Evolutionary conservation across 2,113 vertebrate species (phyloP), one percentile per base, ranked within the genome.

Genomic region (Antigone vipio): DNA sequence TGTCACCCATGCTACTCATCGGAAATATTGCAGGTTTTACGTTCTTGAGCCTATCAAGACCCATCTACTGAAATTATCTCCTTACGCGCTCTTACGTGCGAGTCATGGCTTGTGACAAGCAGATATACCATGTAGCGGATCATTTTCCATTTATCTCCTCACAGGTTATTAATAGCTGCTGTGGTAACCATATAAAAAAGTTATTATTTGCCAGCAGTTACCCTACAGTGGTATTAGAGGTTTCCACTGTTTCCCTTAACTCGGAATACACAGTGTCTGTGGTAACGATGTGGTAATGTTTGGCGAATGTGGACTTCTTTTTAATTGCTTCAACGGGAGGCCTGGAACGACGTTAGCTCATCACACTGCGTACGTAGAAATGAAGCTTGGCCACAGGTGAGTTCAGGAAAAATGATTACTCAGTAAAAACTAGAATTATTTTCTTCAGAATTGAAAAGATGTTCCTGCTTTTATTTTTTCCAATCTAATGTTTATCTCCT

Each of bases 261-360:
- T 92, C 69, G 68, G 80, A 94, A 91, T 93, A 96, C 77, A 89
- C 81, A 89, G 88, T 97, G 76, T 97, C 94, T 97, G 87, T 97
- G 95, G 94, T 95, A 97, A 95, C 89, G 1, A 78, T 96, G 92
- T 94, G 89, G 86, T 97, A 95, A 97, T 95, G 90, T 73, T 88
- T 97, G 95, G 95, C 88, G 0, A 90, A 85, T 14, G 73, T 59
- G 77, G 64, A 67, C 56, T 40, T 35, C 12, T 42, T 42, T 77
- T 94, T 91, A 95, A 87, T 95, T 96, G 81, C 94, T 95, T 89
- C 91, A 67, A 26, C 69, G 87, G 91, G 53, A 95, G 92, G 91
- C 69, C 73, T 95, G 80, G 76, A 93, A 91, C 0, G 0, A 80
- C 64, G 49, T 91, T 94, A 91, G 64, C 79, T 90, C 85, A 78